These are phyloP conservation scores for Strix aluco DNA, from an alignment of 2,113 vertebrate species.

Conservation along the genomic window DNA sequence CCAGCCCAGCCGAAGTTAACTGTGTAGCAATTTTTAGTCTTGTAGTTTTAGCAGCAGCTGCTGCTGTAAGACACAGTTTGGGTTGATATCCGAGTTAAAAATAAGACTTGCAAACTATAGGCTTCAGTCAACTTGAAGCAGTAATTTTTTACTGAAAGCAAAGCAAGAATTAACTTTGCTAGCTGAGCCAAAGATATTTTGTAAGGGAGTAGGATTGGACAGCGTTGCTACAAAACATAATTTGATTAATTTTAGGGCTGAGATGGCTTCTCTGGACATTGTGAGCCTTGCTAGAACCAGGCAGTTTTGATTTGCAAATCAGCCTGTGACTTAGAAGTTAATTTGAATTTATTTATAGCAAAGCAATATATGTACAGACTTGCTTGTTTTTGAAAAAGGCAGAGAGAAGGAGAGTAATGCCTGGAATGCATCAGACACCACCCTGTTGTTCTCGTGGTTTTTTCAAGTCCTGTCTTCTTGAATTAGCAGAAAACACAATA, in stretches of 20 bases:
- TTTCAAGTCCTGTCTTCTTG: conserved; percentile 22
- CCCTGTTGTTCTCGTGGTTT: conserved; percentile 26
- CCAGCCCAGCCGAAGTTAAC: conserved; percentile 51
- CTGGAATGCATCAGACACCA: conserved; percentile 57
- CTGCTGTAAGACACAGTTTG: conserved; percentile 62
- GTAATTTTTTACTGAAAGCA: conserved; percentile 33
- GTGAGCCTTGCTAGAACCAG: background rate
- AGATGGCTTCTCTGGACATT: background rate
- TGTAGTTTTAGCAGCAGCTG: conserved; percentile 62
- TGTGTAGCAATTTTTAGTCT: conserved; percentile 62
- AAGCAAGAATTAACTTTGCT: conserved; percentile 42
- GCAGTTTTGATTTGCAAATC: conserved; percentile 37
- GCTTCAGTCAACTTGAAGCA: conserved; percentile 11
- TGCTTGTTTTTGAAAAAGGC: conserved; percentile 39
- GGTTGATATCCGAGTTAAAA: conserved; percentile 65
- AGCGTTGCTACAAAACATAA: background rate
- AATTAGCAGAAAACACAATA: conserved; percentile 42
- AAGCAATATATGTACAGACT: conserved; percentile 40
- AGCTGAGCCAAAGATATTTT: conserved; percentile 2
- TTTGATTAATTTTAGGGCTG: background rate
- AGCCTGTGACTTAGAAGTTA: conserved; percentile 19
- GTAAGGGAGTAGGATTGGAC: background rate
- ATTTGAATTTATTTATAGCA: conserved; percentile 50
- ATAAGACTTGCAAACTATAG: conserved; percentile 61
- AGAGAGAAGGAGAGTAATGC: conserved; percentile 31